Percentiles rank a stretch among this genome's conserved stretches.
Evolutionary conservation across 2,888 invertebrate genomes (phyloP).

Genomic region (Sesamia inferens): DNA sequence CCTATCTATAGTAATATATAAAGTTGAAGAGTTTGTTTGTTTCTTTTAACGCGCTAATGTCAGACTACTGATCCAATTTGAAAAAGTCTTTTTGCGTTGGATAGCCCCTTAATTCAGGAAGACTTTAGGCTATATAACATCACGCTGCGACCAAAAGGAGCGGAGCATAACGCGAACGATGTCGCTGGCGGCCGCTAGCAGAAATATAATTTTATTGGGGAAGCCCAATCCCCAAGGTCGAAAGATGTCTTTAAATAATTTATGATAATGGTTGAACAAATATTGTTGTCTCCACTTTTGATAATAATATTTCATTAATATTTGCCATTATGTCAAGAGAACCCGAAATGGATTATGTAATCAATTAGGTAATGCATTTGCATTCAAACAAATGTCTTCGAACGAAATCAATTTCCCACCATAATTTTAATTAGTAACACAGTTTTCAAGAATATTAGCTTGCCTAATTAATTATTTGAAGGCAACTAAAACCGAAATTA

Average conservation of each 20-base stretch:
- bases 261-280: constrained; percentile 29
- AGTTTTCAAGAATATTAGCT: constrained; percentile 53
- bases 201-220: constrained; percentile 25
- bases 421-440: constrained; percentile 23
- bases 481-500: constrained; percentile 54
- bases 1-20: too few species aligned
- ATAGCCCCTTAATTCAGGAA: too few species aligned
- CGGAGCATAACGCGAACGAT: too few species aligned
- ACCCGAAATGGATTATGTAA: background rate
- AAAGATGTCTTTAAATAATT: constrained; percentile 20
- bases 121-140: too few species aligned
- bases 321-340: background rate
- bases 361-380: background rate
- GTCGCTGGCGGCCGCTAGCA: too few species aligned
- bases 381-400: background rate
- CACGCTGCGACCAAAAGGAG: too few species aligned
- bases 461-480: constrained; percentile 52
- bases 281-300: constrained; percentile 8
- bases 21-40: too few species aligned
- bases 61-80: too few species aligned
- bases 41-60: too few species aligned
- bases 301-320: too few species aligned
- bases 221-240: constrained; percentile 22
- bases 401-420: constrained; percentile 26
- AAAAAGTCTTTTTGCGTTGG: too few species aligned